Percentiles rank a stretch among this genome's conserved stretches.
These are phyloP conservation scores for Drosophila bunnanda DNA, from an alignment of 2,888 invertebrate genomes.

Conservation along the genomic window DNA sequence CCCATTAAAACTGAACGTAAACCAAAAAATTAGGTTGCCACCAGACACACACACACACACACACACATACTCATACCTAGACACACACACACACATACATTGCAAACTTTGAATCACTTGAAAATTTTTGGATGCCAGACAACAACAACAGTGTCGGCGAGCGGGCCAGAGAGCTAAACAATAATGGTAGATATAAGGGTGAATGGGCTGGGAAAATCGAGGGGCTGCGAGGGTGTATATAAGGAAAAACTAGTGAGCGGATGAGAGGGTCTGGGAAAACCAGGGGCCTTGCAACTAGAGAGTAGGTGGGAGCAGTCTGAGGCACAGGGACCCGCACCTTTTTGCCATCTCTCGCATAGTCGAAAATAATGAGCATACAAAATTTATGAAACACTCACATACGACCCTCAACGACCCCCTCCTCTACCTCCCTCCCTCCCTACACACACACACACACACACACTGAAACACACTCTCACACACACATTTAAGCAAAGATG, in stretches of 20 bases:
- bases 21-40: constrained; percentile 68
- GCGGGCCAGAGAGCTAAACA: constrained; percentile 23
- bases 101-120: constrained; percentile 36
- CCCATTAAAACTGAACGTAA: constrained; percentile 68
- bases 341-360: constrained; percentile 59
- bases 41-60: constrained; percentile 33
- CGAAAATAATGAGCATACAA: constrained; percentile 62
- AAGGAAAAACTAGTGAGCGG: not conserved
- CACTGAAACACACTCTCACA: constrained; percentile 20
- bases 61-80: not conserved
- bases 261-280: not conserved
- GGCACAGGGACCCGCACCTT: constrained; percentile 49
- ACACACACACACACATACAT: constrained; percentile 4
- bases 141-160: constrained; percentile 25
- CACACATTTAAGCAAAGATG: constrained; percentile 13
- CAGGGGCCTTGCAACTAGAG: not conserved
- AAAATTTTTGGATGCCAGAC: constrained; percentile 30
- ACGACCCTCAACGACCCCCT: constrained; percentile 2
- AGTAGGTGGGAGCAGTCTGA: constrained; percentile 9
- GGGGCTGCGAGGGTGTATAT: not conserved
- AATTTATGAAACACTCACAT: constrained; percentile 64
- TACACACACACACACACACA: constrained; percentile 4
- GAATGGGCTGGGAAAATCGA: constrained; percentile 10
- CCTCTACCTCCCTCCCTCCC: not conserved
- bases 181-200: constrained; percentile 39